Conservation (phyloP, 2,113 vertebrate genomes). For the Lagopus leucura region DNA sequence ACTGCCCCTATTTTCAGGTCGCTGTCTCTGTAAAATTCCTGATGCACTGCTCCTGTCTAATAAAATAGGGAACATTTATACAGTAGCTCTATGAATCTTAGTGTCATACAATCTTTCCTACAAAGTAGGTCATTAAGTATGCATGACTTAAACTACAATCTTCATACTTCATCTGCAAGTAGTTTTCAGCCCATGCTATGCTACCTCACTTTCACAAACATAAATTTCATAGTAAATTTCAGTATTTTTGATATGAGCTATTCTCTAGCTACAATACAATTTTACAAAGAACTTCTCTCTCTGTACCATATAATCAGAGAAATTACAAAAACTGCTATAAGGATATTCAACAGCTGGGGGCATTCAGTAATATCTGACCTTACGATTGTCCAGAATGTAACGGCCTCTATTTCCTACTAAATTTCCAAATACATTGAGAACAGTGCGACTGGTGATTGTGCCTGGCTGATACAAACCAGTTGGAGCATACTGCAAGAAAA, state of each 20-base stretch:
- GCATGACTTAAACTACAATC: neutral
- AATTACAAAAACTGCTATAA: neutral
- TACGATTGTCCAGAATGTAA: constrained; percentile 85
- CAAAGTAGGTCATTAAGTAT: neutral
- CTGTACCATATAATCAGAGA: neutral
- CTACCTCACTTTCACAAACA: neutral
- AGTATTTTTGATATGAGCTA: neutral
- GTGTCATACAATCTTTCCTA: constrained; percentile 1
- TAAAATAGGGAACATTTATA: constrained; percentile 51
- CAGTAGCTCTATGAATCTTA: neutral
- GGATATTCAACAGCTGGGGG: neutral
- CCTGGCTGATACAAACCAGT: constrained; percentile 80
- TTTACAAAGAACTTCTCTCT: neutral
- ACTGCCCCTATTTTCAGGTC: constrained; percentile 86
- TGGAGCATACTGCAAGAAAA: constrained; percentile 74
- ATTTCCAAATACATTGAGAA: constrained; percentile 86
- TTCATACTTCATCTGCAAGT: neutral
- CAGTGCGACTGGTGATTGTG: constrained; percentile 78
- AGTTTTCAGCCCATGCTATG: neutral
- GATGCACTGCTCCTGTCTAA: constrained; percentile 84
- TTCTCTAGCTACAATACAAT: neutral
- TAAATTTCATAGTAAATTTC: neutral
- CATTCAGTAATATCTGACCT: constrained; percentile 74
- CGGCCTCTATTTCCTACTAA: constrained; percentile 56
- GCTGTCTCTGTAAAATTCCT: constrained; percentile 88